Percentiles rank a stretch among this genome's conserved stretches.
These are phyloP conservation scores for Microcebus murinus DNA, from an alignment of 2,113 vertebrate species.

Conservation along the genomic window DNA sequence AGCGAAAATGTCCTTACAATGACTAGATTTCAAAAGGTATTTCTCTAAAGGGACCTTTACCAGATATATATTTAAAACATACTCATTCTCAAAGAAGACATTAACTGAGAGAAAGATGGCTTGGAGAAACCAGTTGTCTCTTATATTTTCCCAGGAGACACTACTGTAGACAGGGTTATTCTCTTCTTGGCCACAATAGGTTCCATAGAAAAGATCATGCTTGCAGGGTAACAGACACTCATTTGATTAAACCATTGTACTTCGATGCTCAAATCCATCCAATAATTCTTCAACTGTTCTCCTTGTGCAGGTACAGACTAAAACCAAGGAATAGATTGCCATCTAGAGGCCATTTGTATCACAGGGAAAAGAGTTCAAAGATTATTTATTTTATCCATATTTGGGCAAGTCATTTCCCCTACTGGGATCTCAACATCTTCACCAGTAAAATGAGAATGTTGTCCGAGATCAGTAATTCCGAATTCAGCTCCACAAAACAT, in stretches of 20 bases:
- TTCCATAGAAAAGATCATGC: neutral
- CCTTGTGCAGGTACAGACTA: neutral
- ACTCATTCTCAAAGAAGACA: neutral
- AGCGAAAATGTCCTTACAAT: neutral
- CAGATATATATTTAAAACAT: neutral
- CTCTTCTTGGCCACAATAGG: neutral
- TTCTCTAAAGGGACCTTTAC: neutral
- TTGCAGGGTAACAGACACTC: neutral
- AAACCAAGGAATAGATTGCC: neutral
- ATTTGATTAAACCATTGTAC: neutral
- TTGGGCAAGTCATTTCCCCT: neutral
- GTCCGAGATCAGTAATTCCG: neutral
- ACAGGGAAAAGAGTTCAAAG: neutral
- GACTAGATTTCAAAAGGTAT: neutral
- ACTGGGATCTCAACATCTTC: neutral
- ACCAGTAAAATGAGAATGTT: neutral
- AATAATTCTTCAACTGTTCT: neutral
- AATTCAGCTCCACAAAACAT: neutral
- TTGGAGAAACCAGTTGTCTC: neutral
- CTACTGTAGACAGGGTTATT: neutral
- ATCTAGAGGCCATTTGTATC: neutral
- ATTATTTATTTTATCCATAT: neutral
- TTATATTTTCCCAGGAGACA: neutral
- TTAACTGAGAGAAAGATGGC: neutral
- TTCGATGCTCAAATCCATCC: neutral